Conservation (phyloP, 1,140 invertebrate genomes). For the Diabrotica undecimpunctata region DNA sequence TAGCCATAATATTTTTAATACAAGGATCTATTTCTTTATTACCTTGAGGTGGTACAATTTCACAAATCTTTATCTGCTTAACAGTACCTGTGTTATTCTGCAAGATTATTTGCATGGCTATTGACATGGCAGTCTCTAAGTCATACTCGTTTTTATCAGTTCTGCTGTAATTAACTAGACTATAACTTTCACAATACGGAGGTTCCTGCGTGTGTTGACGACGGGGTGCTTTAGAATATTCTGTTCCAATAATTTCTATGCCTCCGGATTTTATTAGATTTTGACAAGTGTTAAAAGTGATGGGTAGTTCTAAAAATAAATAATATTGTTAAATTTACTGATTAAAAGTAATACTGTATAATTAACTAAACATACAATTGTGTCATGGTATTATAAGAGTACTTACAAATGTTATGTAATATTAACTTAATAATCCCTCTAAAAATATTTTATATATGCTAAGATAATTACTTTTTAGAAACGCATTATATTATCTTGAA, state of each 20-base stretch:
- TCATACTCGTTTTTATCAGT: slow-evolving; percentile 53
- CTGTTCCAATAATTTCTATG: slow-evolving; percentile 83
- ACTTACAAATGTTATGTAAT: too few species aligned
- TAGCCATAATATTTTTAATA: neutral
- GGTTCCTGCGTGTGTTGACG: slow-evolving; percentile 68
- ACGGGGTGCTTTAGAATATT: slow-evolving; percentile 80
- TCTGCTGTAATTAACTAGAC: slow-evolving; percentile 72
- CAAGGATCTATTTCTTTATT: neutral
- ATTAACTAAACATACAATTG: too few species aligned
- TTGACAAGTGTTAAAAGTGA: slow-evolving; percentile 35
- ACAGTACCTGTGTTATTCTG: neutral
- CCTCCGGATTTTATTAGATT: slow-evolving; percentile 76
- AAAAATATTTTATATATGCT: too few species aligned
- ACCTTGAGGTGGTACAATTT: neutral
- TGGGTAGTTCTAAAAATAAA: slow-evolving; percentile 45
- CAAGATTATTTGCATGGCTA: slow-evolving; percentile 62
- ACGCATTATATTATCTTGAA: neutral
- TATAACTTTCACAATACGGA: slow-evolving; percentile 77
- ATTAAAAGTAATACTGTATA: too few species aligned
- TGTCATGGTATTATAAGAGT: too few species aligned
- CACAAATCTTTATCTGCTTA: neutral
- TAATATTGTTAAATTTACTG: too few species aligned
- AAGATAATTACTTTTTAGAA: too few species aligned
- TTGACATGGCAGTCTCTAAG: slow-evolving; percentile 59
- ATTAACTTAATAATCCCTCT: too few species aligned